Evolutionary conservation across 2,888 invertebrate genomes (phyloP).

Genomic region (Subacronicta megacephala): DNA sequence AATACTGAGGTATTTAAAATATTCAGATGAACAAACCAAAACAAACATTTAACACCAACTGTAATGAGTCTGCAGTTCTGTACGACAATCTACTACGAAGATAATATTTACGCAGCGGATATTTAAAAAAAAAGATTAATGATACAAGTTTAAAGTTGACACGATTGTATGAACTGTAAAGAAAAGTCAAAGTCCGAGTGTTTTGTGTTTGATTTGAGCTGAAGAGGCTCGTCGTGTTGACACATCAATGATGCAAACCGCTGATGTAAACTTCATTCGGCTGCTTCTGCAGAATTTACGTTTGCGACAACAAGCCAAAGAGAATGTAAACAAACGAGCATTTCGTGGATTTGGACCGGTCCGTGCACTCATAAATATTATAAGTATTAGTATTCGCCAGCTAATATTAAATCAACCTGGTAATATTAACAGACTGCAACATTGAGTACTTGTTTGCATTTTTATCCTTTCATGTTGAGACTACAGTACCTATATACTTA

Average conservation of each 20-base stretch:
- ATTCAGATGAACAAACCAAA: too few relatives aligned
- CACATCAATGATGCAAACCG: slow-evolving; percentile 52
- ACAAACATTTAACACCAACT: too few relatives aligned
- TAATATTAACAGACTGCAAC: background rate
- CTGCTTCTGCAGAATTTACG: slow-evolving; percentile 59
- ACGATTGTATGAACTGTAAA: slow-evolving; percentile 6
- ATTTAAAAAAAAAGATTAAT: background rate
- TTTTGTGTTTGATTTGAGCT: slow-evolving; percentile 37
- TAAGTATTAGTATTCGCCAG: background rate
- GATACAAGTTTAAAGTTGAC: background rate
- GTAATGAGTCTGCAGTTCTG: too few relatives aligned
- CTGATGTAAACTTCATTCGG: slow-evolving; percentile 55
- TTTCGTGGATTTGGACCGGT: slow-evolving; percentile 36
- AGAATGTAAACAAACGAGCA: slow-evolving; percentile 63
- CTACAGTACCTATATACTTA: background rate
- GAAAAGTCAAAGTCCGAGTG: slow-evolving; percentile 39
- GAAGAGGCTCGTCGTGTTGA: slow-evolving; percentile 58
- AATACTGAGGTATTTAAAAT: too few relatives aligned
- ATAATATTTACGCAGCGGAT: too few relatives aligned
- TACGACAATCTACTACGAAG: too few relatives aligned
- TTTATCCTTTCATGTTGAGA: background rate
- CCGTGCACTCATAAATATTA: slow-evolving; percentile 1
- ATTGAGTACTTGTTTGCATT: background rate
- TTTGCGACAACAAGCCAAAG: slow-evolving; percentile 61
- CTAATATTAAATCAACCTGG: background rate